Evolutionary conservation across 1,140 invertebrate species (phyloP).

Genomic region (Penaeus vannamei): DNA sequence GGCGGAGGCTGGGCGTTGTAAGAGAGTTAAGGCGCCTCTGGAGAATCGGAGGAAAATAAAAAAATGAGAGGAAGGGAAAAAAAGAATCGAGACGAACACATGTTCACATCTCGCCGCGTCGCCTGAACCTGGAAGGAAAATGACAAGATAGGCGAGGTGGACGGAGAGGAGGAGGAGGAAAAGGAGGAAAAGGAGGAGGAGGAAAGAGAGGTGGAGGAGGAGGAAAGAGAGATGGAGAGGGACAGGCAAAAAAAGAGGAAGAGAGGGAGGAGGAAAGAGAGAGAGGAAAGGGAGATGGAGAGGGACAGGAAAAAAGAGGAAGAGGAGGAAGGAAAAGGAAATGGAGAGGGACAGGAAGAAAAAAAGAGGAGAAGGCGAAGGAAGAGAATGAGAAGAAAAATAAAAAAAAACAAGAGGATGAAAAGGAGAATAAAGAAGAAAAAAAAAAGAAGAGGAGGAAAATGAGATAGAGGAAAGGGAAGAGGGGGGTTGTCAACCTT

Average conservation of each 20-base stretch:
- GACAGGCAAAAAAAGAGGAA: neutral
- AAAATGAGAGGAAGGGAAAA: no score
- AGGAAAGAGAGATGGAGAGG: neutral
- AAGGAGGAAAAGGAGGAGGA: no score
- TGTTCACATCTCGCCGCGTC: no score
- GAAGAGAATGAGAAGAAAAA: neutral
- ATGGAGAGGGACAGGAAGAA: neutral
- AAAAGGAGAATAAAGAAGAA: neutral
- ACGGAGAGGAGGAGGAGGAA: no score
- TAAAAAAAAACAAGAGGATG: no score
- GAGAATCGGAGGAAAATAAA: no score
- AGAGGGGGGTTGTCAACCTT: neutral
- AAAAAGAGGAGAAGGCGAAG: neutral
- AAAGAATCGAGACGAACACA: no score
- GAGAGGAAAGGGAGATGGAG: neutral
- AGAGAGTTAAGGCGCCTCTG: no score
- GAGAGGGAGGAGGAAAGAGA: neutral
- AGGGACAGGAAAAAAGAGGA: neutral
- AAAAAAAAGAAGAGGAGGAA: neutral
- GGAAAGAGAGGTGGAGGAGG: neutral
- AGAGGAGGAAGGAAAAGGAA: neutral
- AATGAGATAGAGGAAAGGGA: neutral
- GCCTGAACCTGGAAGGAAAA: no score
- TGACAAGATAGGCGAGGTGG: no score
- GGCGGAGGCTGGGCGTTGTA: no score